These are phyloP conservation scores for Mungos mungo DNA, from an alignment of 2,113 vertebrate genomes.

Conservation along the genomic window DNA sequence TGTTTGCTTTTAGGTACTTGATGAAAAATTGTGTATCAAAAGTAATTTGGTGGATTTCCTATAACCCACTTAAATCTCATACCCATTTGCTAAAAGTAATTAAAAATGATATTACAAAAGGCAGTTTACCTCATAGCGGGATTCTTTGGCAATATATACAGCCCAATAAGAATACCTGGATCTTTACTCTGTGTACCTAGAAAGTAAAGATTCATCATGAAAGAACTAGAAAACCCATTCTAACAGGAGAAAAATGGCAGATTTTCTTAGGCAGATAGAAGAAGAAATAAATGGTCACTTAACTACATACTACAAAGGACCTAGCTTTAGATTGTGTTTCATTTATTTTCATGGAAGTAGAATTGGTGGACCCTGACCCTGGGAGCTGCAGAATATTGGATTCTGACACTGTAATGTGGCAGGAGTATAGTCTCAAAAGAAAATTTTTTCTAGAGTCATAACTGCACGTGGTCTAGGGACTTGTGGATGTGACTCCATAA, in stretches of 20 bases:
- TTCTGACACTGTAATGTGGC: background rate
- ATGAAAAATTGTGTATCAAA: constrained; percentile 43
- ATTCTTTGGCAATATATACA: constrained; percentile 11
- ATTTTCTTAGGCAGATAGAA: background rate
- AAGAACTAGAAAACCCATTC: constrained; percentile 31
- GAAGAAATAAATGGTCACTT: background rate
- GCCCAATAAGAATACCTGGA: background rate
- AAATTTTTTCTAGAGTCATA: background rate
- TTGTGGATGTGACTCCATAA: background rate
- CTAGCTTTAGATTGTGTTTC: background rate
- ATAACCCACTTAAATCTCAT: constrained; percentile 40
- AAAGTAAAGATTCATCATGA: constrained; percentile 53
- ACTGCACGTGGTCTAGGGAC: background rate
- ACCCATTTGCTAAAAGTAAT: constrained; percentile 49
- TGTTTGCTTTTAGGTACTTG: constrained; percentile 49
- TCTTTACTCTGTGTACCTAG: background rate
- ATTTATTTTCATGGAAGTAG: background rate
- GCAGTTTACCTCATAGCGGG: background rate
- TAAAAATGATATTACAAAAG: constrained; percentile 40
- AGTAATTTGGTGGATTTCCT: constrained; percentile 46
- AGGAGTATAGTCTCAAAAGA: background rate
- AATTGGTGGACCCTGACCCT: background rate
- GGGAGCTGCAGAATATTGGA: background rate
- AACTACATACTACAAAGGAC: background rate
- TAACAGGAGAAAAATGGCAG: constrained; percentile 21